phyloP scores from a whole-genome alignment of 2,113 vertebrate genomes.

The Ceratotherium simum region DNA sequence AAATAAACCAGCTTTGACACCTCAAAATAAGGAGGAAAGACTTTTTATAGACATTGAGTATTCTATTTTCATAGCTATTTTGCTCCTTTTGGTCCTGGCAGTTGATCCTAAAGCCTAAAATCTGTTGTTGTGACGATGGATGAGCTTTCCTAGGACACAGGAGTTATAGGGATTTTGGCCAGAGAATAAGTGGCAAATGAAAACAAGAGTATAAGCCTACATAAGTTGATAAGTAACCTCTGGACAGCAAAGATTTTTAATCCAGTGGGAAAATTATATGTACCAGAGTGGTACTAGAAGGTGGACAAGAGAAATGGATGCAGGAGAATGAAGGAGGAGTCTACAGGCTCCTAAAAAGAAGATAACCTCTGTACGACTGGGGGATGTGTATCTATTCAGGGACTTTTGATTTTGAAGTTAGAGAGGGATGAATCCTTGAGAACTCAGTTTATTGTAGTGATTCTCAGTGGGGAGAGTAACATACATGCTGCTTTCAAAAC shows the following conservation, averaged over 20 bases:
- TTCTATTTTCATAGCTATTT: neutral
- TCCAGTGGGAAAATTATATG: neutral
- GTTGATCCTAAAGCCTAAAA: neutral
- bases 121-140: neutral
- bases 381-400: neutral
- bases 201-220: neutral
- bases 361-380: neutral
- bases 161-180: neutral
- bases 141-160: neutral
- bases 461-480: neutral
- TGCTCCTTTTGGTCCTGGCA: neutral
- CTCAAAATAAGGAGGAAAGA: neutral
- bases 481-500: neutral
- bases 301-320: neutral
- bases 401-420: neutral
- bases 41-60: neutral
- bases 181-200: neutral
- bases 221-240: neutral
- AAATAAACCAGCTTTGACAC: neutral
- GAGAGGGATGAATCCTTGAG: neutral
- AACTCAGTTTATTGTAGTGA: neutral
- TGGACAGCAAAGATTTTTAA: neutral
- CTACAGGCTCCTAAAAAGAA: neutral
- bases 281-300: neutral
- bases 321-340: neutral